phyloP scores from a whole-genome alignment of 2,888 invertebrate species.

The Hedya salicella region DNA sequence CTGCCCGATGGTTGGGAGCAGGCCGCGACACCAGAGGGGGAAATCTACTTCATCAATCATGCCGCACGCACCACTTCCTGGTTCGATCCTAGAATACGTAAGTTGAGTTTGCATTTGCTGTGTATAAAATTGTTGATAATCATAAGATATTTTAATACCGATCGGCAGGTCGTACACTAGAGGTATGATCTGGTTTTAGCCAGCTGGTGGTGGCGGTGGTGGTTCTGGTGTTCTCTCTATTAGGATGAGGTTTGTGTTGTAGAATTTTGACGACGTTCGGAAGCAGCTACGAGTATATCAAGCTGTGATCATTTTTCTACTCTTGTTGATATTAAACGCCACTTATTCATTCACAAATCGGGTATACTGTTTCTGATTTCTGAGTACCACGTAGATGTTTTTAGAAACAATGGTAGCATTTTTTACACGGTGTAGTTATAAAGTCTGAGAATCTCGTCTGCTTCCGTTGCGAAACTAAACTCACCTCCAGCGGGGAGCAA shows the following conservation, averaged over 20 bases:
- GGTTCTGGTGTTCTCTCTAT: background rate
- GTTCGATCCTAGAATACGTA: constrained; percentile 99
- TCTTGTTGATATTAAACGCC: too few species aligned
- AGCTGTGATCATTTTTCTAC: too few species aligned
- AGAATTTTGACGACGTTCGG: background rate
- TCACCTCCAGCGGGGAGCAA: too few species aligned
- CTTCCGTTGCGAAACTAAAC: too few species aligned
- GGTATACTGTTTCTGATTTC: too few species aligned
- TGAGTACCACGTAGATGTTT: too few species aligned
- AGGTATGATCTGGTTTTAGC: background rate
- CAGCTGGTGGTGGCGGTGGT: background rate
- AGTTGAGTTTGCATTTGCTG: constrained; percentile 74
- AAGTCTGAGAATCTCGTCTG: too few species aligned
- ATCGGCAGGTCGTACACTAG: background rate
- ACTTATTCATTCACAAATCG: too few species aligned
- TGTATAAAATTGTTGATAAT: constrained; percentile 7
- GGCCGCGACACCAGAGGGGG: constrained; percentile 93
- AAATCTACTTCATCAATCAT: constrained; percentile 96
- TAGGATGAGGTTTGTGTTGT: background rate
- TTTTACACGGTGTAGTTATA: too few species aligned
- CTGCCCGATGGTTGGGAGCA: constrained; percentile 96
- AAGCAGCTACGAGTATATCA: background rate
- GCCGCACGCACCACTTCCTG: constrained; percentile 97
- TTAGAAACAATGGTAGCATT: too few species aligned
- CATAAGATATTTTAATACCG: background rate